Conservation (phyloP, 2,797 vertebrate species). For the Odontamblyopus lacepedii region DNA sequence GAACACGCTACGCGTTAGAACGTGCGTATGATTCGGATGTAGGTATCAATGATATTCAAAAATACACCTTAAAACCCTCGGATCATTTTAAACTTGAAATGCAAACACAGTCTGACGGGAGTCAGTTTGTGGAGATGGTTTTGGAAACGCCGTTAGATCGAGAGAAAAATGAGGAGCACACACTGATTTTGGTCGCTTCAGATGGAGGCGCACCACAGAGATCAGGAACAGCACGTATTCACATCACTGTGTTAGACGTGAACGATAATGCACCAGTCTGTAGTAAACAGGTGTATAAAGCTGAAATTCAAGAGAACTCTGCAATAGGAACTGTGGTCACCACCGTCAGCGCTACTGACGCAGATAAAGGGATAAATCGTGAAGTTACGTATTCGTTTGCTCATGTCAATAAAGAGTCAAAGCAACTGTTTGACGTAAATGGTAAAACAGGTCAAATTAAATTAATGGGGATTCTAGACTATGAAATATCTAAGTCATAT, state of each 20-base stretch:
- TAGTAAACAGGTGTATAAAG: constrained; percentile 59
- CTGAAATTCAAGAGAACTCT: constrained; percentile 58
- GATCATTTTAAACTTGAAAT: not conserved
- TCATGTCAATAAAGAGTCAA: not conserved
- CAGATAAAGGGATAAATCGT: constrained; percentile 57
- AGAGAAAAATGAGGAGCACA: constrained; percentile 46
- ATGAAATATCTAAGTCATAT: constrained; percentile 48
- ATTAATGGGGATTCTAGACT: constrained; percentile 41
- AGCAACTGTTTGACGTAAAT: not conserved
- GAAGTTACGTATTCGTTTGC: constrained; percentile 48
- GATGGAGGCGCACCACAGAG: constrained; percentile 68
- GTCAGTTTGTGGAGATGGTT: constrained; percentile 67
- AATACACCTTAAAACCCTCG: constrained; percentile 39
- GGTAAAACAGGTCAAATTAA: not conserved
- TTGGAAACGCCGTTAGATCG: constrained; percentile 65
- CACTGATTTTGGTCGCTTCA: constrained; percentile 54
- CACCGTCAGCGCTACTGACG: constrained; percentile 63
- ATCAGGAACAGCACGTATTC: constrained; percentile 63
- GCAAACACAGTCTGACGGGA: constrained; percentile 40
- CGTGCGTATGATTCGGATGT: constrained; percentile 63
- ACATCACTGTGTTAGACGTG: constrained; percentile 55
- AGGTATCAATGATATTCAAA: constrained; percentile 40
- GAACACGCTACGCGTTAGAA: constrained; percentile 25
- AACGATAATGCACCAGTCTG: constrained; percentile 73
- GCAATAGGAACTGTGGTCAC: constrained; percentile 39